Evolutionary conservation across 1,140 invertebrate species (phyloP), one percentile per base, ranked within the genome.

Genomic region (Camponotus vicinus): DNA sequence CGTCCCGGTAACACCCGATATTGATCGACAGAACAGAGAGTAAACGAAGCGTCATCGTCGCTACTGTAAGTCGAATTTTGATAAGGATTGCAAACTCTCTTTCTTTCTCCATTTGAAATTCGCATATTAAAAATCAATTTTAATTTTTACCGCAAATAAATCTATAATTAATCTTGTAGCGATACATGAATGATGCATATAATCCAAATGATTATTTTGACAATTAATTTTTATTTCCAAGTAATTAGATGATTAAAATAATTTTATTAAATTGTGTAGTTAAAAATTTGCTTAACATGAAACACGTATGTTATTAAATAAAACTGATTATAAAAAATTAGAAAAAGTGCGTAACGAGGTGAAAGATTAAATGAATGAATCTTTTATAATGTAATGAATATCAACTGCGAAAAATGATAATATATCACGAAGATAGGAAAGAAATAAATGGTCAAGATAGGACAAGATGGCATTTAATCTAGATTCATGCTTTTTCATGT

Each of bases 1-100:
- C 45, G 37, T 88, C 86, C 84, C 73, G 78, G 73, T 85, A 61
- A 87, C 82, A 70, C 63, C 57, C 69, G 70, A 85, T 90, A 86
- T 90, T 75, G 87, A 88, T 86, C 87, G 49, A 32, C n/a, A 71
- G 49, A 78, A 63, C 71, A n/a, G 75, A 77, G 37, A 27, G 45
- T 59, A 78, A 86, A 90, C 63, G 59, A 86, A 89, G 63, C 75
- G 88, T 70, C 70, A 34, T 71, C 71, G 64, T 85, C 40, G 32
- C 57, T 34, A 90, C 32, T 61, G 66, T 83, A 89, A 89, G 84
- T 59, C 59, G 42, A 61, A 63, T 87, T 49, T 63, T 52, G 21
- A 90, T n/a, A 61, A 55, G 66, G 37, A 64, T 83, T 71, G 61
- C 49, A 55, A 4, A 52, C 2, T 52, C 49, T 45, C 2, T 45